phyloP scores from a whole-genome alignment of 2,888 invertebrate genomes.

The Ptychoptera contaminata region DNA sequence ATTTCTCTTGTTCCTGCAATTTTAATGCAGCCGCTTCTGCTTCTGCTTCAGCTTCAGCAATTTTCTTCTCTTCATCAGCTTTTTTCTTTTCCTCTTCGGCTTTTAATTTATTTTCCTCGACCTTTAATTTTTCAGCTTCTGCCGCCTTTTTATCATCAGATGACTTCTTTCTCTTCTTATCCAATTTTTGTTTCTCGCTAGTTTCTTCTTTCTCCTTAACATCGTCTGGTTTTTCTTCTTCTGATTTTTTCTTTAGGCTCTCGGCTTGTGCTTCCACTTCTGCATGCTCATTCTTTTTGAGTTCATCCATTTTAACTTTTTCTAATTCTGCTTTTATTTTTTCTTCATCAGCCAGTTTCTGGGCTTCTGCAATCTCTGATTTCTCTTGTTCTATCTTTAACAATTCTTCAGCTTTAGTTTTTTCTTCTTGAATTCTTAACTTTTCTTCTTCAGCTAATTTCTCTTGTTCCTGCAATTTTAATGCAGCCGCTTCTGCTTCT shows the following conservation, averaged over 20 bases:
- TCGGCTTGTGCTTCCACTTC: background rate
- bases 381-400: too few species aligned
- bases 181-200: background rate
- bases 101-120: background rate
- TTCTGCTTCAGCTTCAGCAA: background rate
- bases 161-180: background rate
- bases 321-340: too few species aligned
- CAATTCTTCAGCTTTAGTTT: background rate
- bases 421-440: background rate
- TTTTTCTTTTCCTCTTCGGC: too few species aligned
- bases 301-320: slow-evolving; percentile 14
- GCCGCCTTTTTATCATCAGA: background rate
- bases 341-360: slow-evolving; percentile 1
- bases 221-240: too few species aligned
- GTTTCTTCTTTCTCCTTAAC: background rate
- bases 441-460: background rate
- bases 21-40: background rate
- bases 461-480: background rate
- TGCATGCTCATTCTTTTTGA: slow-evolving; percentile 12
- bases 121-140: background rate
- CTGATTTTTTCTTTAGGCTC: too few species aligned
- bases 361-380: slow-evolving; percentile 8
- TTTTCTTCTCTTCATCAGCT: background rate
- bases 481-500: too few species aligned
- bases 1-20: background rate